A percentile compares a stretch with the other conserved stretches of the same genome.
phyloP scores from a whole-genome alignment of 2,888 invertebrate genomes.

The Strigamia maritima region DNA sequence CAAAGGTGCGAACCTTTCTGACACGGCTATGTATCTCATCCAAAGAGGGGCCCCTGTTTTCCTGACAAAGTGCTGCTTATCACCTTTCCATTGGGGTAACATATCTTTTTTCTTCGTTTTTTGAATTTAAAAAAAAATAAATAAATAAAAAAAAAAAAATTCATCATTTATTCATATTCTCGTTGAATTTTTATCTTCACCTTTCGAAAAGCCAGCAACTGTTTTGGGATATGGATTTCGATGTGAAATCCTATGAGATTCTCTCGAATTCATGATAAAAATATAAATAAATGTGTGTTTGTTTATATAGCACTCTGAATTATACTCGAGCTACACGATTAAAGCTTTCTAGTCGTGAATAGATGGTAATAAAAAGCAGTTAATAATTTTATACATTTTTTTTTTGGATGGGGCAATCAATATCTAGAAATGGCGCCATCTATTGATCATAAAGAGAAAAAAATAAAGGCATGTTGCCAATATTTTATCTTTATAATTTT shows the following conservation, averaged over 20 bases:
- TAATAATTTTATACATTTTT: neutral
- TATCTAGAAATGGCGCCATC: neutral
- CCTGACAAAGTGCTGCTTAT: constrained; percentile 21
- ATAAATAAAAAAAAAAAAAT: neutral
- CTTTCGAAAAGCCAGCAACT: neutral
- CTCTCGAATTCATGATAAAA: too few relatives aligned
- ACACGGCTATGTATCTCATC: neutral
- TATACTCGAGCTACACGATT: neutral
- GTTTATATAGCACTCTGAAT: neutral
- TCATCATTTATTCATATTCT: constrained; percentile 15
- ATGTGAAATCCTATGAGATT: neutral
- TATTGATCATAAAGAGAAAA: constrained; percentile 8
- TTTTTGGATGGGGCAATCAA: neutral
- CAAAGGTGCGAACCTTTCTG: neutral
- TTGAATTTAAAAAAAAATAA: neutral
- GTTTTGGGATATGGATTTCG: constrained; percentile 6
- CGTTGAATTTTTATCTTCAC: neutral
- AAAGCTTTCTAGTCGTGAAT: neutral
- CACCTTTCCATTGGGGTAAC: neutral
- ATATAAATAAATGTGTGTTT: neutral
- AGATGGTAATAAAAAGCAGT: neutral
- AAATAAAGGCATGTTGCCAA: neutral
- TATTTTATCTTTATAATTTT: neutral
- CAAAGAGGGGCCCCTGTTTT: neutral
- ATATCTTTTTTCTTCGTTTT: neutral